A percentile compares a stretch with the other conserved stretches of the same genome.
These are phyloP conservation scores for Borostomias antarcticus DNA, from an alignment of 2,797 vertebrate species.

Conservation along the genomic window DNA sequence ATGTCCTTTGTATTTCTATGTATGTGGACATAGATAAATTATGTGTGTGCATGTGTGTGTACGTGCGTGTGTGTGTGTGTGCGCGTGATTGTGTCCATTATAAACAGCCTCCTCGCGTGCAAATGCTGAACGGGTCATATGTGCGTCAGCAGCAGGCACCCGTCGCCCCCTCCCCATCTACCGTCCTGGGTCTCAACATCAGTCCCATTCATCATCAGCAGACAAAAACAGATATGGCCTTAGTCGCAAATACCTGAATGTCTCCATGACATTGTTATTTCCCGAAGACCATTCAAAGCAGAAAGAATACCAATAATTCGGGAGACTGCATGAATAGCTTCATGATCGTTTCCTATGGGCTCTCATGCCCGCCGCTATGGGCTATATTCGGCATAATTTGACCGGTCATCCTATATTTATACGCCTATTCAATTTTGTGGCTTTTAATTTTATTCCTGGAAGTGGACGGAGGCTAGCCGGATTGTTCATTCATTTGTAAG, in stretches of 20 bases:
- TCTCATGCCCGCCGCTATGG: too few relatives aligned
- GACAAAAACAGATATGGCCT: conserved; percentile 30
- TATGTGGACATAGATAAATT: too few relatives aligned
- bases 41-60: background rate
- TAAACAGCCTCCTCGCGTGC: conserved; percentile 63
- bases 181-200: conserved; percentile 17
- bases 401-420: background rate
- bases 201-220: conserved; percentile 19
- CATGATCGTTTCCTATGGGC: background rate
- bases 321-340: background rate
- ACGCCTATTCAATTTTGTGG: background rate
- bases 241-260: conserved; percentile 42
- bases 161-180: conserved; percentile 10
- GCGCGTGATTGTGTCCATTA: conserved; percentile 30
- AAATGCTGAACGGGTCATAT: conserved; percentile 31
- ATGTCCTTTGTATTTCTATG: too few relatives aligned
- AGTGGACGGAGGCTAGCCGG: too few relatives aligned
- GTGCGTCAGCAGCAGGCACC: background rate
- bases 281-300: conserved; percentile 33
- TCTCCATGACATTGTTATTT: conserved; percentile 68
- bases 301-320: background rate
- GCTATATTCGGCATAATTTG: background rate
- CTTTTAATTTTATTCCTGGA: too few relatives aligned
- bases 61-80: background rate
- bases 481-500: background rate